These are phyloP conservation scores for Apotomis capreana DNA, from an alignment of 2,888 invertebrate genomes.

Conservation along the genomic window DNA sequence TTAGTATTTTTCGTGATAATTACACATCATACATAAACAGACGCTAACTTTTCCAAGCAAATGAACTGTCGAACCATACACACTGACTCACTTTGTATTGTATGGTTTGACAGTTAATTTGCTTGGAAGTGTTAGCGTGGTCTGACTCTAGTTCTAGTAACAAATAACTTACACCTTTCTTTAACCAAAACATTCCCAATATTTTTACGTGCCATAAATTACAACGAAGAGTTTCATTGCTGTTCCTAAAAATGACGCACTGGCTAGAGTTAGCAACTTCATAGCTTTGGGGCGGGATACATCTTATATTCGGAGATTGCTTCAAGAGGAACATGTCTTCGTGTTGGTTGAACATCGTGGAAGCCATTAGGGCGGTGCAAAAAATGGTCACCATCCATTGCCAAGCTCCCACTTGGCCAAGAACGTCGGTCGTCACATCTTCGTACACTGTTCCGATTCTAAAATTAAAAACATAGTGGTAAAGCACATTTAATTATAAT, in stretches of 20 bases:
- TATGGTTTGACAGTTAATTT: too few species aligned
- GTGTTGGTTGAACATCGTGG: constrained; percentile 66
- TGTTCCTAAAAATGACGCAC: constrained; percentile 59
- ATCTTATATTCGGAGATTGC: constrained; percentile 56
- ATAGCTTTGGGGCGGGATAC: constrained; percentile 54
- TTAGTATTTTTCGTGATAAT: too few species aligned
- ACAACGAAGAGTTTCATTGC: constrained; percentile 58
- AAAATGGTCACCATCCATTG: constrained; percentile 72
- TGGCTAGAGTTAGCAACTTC: constrained; percentile 58
- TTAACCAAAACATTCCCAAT: constrained; percentile 70
- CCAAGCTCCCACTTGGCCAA: constrained; percentile 73
- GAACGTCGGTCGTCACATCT: constrained; percentile 74
- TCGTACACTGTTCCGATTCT: constrained; percentile 75
- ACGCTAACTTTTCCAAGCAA: too few species aligned
- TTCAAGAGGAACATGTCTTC: constrained; percentile 68
- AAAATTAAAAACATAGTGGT: constrained; percentile 47
- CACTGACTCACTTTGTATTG: too few species aligned
- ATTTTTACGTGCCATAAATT: constrained; percentile 66
- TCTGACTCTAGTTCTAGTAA: too few species aligned
- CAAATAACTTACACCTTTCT: constrained; percentile 61
- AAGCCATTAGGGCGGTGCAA: constrained; percentile 59
- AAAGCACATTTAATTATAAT: neutral
- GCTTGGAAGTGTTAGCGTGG: too few species aligned
- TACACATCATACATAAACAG: too few species aligned
- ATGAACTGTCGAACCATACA: too few species aligned